Conservation (phyloP, 2,888 invertebrate species). For the Coelogynopora nodosa region DNA sequence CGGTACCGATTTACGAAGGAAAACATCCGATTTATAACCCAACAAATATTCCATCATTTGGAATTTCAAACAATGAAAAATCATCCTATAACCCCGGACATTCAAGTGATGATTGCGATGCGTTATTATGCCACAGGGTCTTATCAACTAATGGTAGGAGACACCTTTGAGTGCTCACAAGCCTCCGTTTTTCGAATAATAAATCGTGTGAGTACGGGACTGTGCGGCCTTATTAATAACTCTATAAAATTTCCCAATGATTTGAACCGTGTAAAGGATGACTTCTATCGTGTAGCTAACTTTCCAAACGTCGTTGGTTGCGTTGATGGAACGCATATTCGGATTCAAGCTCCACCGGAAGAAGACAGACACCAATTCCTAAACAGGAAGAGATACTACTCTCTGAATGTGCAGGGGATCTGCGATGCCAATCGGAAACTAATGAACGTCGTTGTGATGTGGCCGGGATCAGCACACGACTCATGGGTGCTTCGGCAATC, state of each 20-base stretch:
- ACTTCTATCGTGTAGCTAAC: slow-evolving; percentile 37
- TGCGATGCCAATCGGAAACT: slow-evolving; percentile 45
- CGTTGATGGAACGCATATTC: slow-evolving; percentile 50
- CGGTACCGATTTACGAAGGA: background rate
- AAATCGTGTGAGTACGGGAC: background rate
- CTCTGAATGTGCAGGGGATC: slow-evolving; percentile 50
- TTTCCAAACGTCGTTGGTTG: slow-evolving; percentile 50
- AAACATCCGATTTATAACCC: background rate
- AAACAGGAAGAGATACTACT: slow-evolving; percentile 49
- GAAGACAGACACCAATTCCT: slow-evolving; percentile 47
- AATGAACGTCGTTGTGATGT: slow-evolving; percentile 48
- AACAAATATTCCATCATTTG: background rate
- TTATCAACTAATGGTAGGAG: background rate
- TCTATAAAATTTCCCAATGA: background rate
- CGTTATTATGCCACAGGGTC: background rate
- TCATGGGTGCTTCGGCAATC: slow-evolving; percentile 48
- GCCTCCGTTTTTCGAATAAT: background rate
- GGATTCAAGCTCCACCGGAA: slow-evolving; percentile 46
- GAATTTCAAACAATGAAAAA: background rate
- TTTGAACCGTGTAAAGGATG: too few relatives aligned
- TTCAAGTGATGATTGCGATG: background rate
- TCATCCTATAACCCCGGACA: background rate
- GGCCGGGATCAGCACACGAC: slow-evolving; percentile 51
- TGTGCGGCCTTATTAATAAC: background rate
- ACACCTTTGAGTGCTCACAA: background rate